Evolutionary conservation across 1,140 invertebrate species (phyloP).

Genomic region (Pseudoatta argentina): DNA sequence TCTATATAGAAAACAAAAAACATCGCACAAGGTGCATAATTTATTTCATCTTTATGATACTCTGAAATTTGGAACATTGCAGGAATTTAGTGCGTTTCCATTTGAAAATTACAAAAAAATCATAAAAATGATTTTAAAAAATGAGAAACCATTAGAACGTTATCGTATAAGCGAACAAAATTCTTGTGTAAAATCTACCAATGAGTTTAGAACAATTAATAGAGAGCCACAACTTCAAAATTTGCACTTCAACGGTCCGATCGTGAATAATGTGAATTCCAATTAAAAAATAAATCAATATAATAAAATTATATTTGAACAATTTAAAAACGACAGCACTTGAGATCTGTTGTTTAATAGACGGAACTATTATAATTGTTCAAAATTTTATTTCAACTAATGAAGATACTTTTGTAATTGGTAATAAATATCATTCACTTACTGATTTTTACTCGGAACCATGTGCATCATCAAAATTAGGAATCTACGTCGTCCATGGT

Average conservation of each 20-base stretch:
- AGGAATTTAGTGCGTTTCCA: conserved; percentile 8
- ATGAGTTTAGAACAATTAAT: neutral
- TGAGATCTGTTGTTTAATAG: conserved; percentile 8
- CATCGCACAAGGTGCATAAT: neutral
- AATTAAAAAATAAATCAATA: conserved; percentile 16
- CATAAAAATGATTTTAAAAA: conserved; percentile 6
- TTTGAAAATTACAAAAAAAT: conserved; percentile 1
- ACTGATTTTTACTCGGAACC: conserved; percentile 13
- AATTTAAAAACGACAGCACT: conserved; percentile 12
- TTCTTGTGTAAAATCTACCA: conserved; percentile 3
- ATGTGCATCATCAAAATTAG: conserved; percentile 19
- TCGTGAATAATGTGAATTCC: neutral
- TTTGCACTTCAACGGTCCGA: neutral
- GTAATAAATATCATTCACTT: conserved; percentile 16
- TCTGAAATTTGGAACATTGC: conserved; percentile 1
- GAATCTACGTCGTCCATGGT: neutral
- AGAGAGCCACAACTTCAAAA: conserved; percentile 14
- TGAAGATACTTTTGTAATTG: conserved; percentile 11
- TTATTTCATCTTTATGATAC: neutral
- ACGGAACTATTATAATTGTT: conserved; percentile 17
- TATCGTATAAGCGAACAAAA: conserved; percentile 9
- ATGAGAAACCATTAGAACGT: conserved; percentile 21
- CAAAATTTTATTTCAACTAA: conserved; percentile 2
- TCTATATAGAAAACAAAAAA: neutral
- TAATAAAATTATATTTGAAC: conserved; percentile 7